These are phyloP conservation scores for Lagothrix lagotricha DNA, from an alignment of 2,797 vertebrate genomes.

Conservation along the genomic window DNA sequence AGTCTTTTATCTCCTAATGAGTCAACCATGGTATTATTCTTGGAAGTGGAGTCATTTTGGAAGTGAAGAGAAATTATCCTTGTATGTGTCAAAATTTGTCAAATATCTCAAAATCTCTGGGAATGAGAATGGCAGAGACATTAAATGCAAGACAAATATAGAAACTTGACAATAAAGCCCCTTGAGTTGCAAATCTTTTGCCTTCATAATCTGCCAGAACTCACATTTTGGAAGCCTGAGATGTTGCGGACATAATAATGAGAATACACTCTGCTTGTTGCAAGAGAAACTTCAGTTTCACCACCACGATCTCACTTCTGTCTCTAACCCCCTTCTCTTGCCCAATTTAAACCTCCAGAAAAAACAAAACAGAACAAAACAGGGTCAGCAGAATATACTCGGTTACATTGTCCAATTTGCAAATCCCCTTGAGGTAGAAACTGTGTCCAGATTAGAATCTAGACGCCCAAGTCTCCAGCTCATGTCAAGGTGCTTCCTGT, in stretches of 20 bases:
- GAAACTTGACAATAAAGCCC: slow-evolving; percentile 64
- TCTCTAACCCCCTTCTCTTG: not conserved
- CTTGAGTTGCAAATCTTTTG: slow-evolving; percentile 34
- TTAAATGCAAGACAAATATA: slow-evolving; percentile 60
- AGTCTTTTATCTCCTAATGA: slow-evolving; percentile 55
- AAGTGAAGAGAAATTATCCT: slow-evolving; percentile 28
- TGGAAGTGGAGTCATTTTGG: slow-evolving; percentile 29
- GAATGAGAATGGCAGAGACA: slow-evolving; percentile 30
- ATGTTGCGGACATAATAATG: not conserved
- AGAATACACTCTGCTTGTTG: not conserved
- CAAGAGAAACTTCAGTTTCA: not conserved
- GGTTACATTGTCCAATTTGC: not conserved
- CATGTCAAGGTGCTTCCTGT: not conserved
- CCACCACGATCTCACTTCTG: rapidly evolving
- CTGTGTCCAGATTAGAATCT: slow-evolving; percentile 7
- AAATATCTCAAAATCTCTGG: slow-evolving; percentile 52
- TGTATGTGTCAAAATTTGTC: slow-evolving; percentile 64
- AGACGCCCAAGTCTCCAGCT: not conserved
- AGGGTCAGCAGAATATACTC: not conserved
- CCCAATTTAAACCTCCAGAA: not conserved
- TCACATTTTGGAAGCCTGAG: not conserved
- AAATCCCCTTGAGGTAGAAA: not conserved
- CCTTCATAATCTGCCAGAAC: slow-evolving; percentile 50
- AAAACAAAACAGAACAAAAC: not conserved
- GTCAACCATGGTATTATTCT: slow-evolving; percentile 40